Conservation (phyloP, 2,888 invertebrate genomes). For the Pemphredon lugubris region DNA sequence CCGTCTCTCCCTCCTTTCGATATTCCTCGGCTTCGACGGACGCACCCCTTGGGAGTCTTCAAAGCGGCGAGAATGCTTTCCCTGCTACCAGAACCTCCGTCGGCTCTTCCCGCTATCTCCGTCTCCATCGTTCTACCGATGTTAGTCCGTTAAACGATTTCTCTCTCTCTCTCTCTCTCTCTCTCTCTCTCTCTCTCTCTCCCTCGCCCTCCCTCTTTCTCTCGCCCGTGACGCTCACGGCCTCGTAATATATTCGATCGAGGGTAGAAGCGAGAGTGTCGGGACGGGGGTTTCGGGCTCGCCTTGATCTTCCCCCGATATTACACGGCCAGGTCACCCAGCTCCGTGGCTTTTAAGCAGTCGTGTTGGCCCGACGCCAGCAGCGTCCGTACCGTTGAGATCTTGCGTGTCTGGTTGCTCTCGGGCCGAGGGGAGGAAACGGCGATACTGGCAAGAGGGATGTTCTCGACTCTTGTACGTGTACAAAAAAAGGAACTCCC, state of each 20-base stretch:
- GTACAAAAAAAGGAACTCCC: not conserved
- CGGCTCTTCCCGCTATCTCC: not conserved
- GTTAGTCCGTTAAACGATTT: conserved; percentile 54
- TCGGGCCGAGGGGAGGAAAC: conserved; percentile 29
- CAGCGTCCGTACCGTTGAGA: conserved; percentile 35
- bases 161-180: conserved; percentile 30
- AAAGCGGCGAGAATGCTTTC: conserved; percentile 58
- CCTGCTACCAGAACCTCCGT: conserved; percentile 23
- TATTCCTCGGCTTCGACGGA: conserved; percentile 32
- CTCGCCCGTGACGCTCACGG: conserved; percentile 34
- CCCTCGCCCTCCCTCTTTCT: conserved; percentile 30
- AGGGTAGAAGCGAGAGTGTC: conserved; percentile 34
- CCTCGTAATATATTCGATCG: conserved; percentile 53
- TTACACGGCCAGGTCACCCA: conserved; percentile 58
- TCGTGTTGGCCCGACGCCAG: conserved; percentile 46
- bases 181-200: not conserved
- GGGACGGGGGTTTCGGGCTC: conserved; percentile 33
- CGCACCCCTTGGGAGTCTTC: conserved; percentile 54
- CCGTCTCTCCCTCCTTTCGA: conserved; percentile 33
- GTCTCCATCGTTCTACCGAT: not conserved
- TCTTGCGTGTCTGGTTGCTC: conserved; percentile 25
- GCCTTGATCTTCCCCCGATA: conserved; percentile 60
- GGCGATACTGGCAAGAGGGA: conserved; percentile 13
- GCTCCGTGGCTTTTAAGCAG: conserved; percentile 38
- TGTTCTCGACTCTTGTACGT: conserved; percentile 17